phyloP scores from a whole-genome alignment of 2,888 invertebrate species.

The Nomada fucata region DNA sequence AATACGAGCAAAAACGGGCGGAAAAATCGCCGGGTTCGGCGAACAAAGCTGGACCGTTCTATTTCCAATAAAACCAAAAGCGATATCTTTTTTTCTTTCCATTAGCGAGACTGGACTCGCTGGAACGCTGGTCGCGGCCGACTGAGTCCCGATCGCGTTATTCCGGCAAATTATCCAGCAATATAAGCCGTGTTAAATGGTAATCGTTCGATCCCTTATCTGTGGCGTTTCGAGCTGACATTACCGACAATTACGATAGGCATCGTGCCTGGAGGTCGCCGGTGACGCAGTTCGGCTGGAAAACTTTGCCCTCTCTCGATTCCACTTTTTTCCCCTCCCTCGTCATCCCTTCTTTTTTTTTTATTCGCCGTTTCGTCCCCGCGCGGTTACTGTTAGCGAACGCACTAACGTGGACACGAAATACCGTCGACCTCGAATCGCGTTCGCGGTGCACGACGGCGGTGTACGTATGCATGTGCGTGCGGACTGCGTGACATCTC shows the following conservation, averaged over 20 bases:
- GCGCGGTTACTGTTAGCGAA: conserved; percentile 27
- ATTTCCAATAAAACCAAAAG: neutral
- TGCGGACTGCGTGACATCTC: conserved; percentile 62
- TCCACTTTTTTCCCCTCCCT: neutral
- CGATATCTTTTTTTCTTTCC: conserved; percentile 21
- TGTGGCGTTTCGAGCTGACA: conserved; percentile 48
- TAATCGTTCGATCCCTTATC: conserved; percentile 57
- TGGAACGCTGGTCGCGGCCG: conserved; percentile 12
- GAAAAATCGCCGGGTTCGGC: neutral
- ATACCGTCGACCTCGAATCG: conserved; percentile 54
- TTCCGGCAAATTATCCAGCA: conserved; percentile 51
- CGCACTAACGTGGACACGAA: conserved; percentile 26
- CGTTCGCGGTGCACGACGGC: conserved; percentile 15
- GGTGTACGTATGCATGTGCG: conserved; percentile 9
- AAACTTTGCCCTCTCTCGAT: conserved; percentile 39
- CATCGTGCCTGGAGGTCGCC: conserved; percentile 61
- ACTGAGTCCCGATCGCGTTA: conserved; percentile 32
- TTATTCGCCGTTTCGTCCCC: neutral
- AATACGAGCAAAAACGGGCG: neutral
- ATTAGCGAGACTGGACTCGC: conserved; percentile 19
- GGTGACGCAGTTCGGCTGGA: conserved; percentile 46
- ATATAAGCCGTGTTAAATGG: conserved; percentile 54
- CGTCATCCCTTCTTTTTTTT: neutral
- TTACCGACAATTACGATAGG: conserved; percentile 58
- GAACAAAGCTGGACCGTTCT: neutral